Base-by-base conservation (phyloP, 2,888 invertebrate species). In the Epirrita christyi region DNA sequence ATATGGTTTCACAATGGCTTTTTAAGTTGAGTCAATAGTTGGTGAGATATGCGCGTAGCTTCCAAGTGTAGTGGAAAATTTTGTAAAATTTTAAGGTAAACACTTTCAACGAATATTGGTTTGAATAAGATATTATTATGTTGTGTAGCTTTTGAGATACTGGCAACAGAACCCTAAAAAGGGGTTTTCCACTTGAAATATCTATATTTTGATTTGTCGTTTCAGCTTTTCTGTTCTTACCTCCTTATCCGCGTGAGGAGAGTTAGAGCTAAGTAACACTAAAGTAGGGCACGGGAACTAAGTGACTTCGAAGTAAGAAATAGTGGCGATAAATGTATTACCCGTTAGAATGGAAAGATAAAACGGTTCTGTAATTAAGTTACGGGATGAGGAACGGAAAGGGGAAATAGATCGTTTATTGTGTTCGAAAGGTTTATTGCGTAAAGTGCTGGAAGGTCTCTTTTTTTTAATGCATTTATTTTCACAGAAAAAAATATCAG, bases 291-390 rank as follows among this genome's bases (percentile, higher is more conserved):
- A 56, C 56, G 36, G 45, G 14, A 48, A 52, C 66, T 72, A 71
- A 79, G 75, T 73, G 72, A 64, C 64, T 64, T 49, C 14, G 52
- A 50, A 60, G 55, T 51, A 38, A 34, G 59, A 59, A 48, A 58
- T 41, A 53, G 49, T 34, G 42, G 40, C 48, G 40, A 53, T 58
- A 58, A 58, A 58, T 40, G 29, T 14, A 41, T 49, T 74, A 72
- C 56, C 46, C 43, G 58, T 41, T 45, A 54, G 38, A 64, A 61
- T 51, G 61, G 64, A 55, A 64, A 64, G 60, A 65, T 52, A 55
- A 58, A 61, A 58, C 38, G 28, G 40, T 32, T 9, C 42, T n/a
- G 54, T 61, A 63, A 69, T 63, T 54, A 34, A 42, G 45, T 65
- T 54, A 51, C 14, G 41, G 44, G 29, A 53, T 14, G 49, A 53